Conservation (phyloP, 2,797 vertebrate genomes). For the Gila robusta region DNA sequence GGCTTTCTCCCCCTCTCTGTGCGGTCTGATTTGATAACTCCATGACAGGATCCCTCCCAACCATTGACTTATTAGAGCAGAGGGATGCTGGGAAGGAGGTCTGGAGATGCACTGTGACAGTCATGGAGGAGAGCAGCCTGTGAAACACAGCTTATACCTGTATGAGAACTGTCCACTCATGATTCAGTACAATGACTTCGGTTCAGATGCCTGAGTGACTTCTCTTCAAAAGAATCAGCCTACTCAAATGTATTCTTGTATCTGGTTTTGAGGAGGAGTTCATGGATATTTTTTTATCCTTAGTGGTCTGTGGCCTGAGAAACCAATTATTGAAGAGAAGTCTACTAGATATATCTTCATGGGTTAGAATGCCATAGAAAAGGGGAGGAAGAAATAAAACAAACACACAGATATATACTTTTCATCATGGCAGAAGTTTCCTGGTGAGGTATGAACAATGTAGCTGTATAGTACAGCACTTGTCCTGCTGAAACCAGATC, state of each 20-base stretch:
- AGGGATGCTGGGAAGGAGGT: constrained; percentile 36
- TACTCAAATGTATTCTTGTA: constrained; percentile 26
- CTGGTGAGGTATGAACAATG: constrained; percentile 35
- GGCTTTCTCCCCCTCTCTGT: constrained; percentile 37
- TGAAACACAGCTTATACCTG: constrained; percentile 29
- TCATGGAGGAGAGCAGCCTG: constrained; percentile 34
- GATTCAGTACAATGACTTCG: constrained; percentile 9
- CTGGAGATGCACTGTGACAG: constrained; percentile 35
- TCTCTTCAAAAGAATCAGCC: background rate
- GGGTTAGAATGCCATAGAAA: background rate
- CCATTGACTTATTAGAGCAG: constrained; percentile 53
- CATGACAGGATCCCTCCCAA: constrained; percentile 47
- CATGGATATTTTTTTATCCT: constrained; percentile 29
- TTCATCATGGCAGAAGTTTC: constrained; percentile 42
- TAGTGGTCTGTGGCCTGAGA: constrained; percentile 3
- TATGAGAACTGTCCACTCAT: constrained; percentile 24
- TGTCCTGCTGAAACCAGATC: constrained; percentile 27
- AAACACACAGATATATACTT: background rate
- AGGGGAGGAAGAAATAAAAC: background rate
- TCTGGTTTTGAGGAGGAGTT: constrained; percentile 30
- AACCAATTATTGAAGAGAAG: constrained; percentile 33
- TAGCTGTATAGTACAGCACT: constrained; percentile 28
- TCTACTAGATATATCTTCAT: constrained; percentile 19
- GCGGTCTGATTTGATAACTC: constrained; percentile 43
- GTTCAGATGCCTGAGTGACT: constrained; percentile 39